phyloP scores from a whole-genome alignment of 2,888 invertebrate genomes.

The Rotaria macrura region DNA sequence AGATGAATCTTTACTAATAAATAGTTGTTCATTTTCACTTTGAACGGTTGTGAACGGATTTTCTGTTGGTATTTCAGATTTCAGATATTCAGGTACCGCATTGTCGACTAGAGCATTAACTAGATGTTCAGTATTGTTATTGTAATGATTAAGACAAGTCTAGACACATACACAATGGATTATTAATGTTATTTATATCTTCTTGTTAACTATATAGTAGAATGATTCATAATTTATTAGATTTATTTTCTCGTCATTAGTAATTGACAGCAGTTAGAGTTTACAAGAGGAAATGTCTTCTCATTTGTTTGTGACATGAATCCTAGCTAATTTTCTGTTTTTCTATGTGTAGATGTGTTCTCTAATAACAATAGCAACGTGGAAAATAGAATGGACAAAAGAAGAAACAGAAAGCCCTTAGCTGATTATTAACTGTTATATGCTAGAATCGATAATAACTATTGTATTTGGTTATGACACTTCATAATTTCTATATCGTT shows the following conservation, averaged over 20 bases:
- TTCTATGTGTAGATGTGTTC: no score
- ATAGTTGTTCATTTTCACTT: background rate
- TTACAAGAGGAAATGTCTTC: background rate
- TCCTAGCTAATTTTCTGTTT: background rate
- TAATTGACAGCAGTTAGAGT: background rate
- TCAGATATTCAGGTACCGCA: constrained; percentile 20
- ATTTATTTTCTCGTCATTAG: no score
- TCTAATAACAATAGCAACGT: background rate
- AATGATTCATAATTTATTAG: no score
- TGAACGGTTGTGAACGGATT: background rate
- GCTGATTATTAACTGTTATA: background rate
- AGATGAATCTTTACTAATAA: background rate
- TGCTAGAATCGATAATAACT: background rate
- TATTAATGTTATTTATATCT: background rate
- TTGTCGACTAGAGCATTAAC: constrained; percentile 29
- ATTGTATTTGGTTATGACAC: background rate
- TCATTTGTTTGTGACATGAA: background rate
- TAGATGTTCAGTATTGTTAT: constrained; percentile 26
- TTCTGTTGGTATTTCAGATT: background rate
- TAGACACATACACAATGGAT: background rate
- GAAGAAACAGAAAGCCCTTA: background rate
- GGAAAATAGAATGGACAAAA: background rate
- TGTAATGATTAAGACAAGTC: constrained; percentile 25
- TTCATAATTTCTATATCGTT: background rate
- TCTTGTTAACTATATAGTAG: no score